Evolutionary conservation across 2,888 invertebrate species (phyloP), one percentile per base, ranked within the genome.

Genomic region (Laspeyria flexula): DNA sequence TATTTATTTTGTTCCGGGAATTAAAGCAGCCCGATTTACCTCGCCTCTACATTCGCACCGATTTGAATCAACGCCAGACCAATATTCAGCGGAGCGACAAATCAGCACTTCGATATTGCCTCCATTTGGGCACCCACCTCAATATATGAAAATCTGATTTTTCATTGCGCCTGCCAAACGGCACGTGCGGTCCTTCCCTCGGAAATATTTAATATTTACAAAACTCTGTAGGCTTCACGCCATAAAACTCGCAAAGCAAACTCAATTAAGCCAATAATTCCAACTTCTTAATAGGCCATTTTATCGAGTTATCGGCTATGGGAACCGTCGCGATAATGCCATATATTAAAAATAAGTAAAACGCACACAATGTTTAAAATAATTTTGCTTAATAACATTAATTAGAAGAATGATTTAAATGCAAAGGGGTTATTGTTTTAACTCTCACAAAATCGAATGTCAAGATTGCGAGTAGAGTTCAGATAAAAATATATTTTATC

Each of bases 41-140:
- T 65, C 75, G 68, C 75, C 73, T 74, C 77, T 75, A 72, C 78
- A 79, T 79, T 82, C 75, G 80, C 75, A 75, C 76, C 79, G 85
- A 87, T 88, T 88, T 87, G 88, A 88, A 88, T 89, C 89, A 86
- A 80, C 86, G 85, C 87, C 87, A 88, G 83, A 87, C 83, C 88
- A 85, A 90, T 88, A 89, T 87, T 81, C 89, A 88, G 75, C 74
- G 83, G 79, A 86, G 89, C 90, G 90, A 87, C 87, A 90, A 91
- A 91, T 90, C 90, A 88, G 88, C 86, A 90, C 86, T 88, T 83
- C 89, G 85, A 89, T 90, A 90, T 90, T 90, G 88, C 89, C 90
- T 90, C 88, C 86, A 90, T 90, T 90, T 89, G 86, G 84, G 81
- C 77, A 85, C 80, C 78, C 82, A 83, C 83, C 81, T 86, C 86